These are phyloP conservation scores for Spatula clypeata DNA, from an alignment of 2,797 vertebrate species.

Conservation along the genomic window DNA sequence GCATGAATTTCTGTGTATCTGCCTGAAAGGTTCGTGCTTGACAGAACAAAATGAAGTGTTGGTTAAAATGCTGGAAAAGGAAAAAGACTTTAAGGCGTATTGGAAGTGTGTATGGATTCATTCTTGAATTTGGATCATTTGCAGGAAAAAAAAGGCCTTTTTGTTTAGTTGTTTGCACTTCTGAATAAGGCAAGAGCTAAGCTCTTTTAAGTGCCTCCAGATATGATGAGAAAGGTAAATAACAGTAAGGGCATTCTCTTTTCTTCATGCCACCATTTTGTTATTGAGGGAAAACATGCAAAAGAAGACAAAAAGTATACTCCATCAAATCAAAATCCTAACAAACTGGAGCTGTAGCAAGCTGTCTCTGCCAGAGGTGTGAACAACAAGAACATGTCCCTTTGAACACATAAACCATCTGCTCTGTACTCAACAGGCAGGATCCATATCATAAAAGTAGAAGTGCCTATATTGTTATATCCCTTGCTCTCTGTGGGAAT, in stretches of 20 bases:
- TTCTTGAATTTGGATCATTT: background rate
- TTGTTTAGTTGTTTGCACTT: background rate
- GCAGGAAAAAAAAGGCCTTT: background rate
- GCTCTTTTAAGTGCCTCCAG: background rate
- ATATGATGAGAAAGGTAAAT: background rate
- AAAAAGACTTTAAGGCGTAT: background rate
- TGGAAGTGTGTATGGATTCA: accelerated
- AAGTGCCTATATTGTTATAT: conserved; percentile 22
- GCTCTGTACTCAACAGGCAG: conserved; percentile 71
- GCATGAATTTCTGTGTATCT: background rate
- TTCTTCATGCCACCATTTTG: background rate
- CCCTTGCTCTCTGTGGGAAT: conserved; percentile 5
- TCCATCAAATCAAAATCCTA: conserved; percentile 24
- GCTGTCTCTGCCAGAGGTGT: conserved; percentile 77
- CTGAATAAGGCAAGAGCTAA: background rate
- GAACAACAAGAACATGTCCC: conserved; percentile 74
- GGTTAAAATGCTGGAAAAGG: background rate
- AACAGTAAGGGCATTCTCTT: background rate
- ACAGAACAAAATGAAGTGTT: background rate
- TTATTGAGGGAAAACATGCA: background rate
- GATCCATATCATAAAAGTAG: conserved; percentile 39
- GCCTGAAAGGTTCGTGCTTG: background rate
- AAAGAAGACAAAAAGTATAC: conserved; percentile 25
- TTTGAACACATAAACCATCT: conserved; percentile 79
- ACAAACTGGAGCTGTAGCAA: conserved; percentile 69